Conservation (phyloP, 1,140 invertebrate species). For the Diachasma alloeum region DNA sequence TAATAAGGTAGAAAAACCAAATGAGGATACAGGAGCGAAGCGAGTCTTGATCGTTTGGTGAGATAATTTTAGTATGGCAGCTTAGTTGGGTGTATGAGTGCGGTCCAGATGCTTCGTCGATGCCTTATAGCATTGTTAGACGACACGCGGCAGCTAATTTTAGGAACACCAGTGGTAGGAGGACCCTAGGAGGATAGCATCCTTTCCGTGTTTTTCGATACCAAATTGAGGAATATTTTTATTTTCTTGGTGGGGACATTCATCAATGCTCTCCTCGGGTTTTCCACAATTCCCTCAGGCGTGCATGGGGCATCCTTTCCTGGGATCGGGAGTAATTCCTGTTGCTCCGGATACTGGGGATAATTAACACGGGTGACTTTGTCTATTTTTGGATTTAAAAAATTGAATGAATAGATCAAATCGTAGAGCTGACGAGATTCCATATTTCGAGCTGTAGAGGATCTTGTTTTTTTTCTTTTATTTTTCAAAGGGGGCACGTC, state of each 20-base stretch:
- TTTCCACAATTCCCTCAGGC: neutral
- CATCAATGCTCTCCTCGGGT: neutral
- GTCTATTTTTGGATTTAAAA: too few relatives aligned
- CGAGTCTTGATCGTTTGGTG: slow-evolving; percentile 34
- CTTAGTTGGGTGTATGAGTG: slow-evolving; percentile 18
- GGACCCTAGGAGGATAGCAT: slow-evolving; percentile 24
- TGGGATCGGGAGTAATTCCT: neutral
- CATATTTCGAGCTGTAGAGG: too few relatives aligned
- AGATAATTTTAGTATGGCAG: slow-evolving; percentile 41
- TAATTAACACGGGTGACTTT: neutral
- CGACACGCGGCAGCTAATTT: slow-evolving; percentile 42
- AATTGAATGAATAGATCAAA: too few relatives aligned
- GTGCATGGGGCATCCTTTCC: neutral
- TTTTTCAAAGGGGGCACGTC: too few relatives aligned
- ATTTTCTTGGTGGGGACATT: neutral
- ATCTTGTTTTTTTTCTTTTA: neutral
- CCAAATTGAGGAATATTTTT: neutral
- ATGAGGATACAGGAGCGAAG: slow-evolving; percentile 6
- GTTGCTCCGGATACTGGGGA: neutral
- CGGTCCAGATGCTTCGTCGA: slow-evolving; percentile 43
- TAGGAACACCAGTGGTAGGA: slow-evolving; percentile 27
- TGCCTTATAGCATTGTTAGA: slow-evolving; percentile 43
- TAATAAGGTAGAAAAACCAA: neutral
- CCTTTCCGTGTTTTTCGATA: slow-evolving; percentile 33
- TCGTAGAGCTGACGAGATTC: neutral